Conservation (phyloP, 2,113 vertebrate genomes). For the Felis chaus region DNA sequence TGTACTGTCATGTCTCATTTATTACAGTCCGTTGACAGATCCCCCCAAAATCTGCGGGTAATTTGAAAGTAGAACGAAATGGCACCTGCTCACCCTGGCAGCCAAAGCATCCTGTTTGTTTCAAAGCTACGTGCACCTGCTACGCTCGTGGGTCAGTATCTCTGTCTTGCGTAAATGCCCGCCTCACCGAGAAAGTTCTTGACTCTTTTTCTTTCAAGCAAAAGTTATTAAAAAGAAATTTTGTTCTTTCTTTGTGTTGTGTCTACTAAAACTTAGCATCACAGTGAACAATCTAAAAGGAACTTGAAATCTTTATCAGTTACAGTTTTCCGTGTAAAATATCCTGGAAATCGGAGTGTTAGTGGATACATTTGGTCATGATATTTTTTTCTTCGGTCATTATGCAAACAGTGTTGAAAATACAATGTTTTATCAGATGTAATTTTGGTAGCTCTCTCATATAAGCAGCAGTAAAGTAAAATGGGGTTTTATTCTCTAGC, state of each 20-base stretch:
- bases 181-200: neutral
- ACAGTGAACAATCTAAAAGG: neutral
- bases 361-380: neutral
- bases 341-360: neutral
- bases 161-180: neutral
- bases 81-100: neutral
- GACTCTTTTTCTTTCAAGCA: neutral
- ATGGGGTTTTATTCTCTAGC: neutral
- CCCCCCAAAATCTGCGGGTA: neutral
- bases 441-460: neutral
- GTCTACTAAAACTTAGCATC: neutral
- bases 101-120: neutral
- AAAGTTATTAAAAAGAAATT: neutral
- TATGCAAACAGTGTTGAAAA: neutral
- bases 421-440: neutral
- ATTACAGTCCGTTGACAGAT: accelerated
- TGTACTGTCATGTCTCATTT: neutral
- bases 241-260: neutral
- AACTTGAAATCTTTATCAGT: neutral
- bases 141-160: accelerated
- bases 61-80: neutral
- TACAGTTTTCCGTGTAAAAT: neutral
- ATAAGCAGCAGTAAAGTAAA: neutral
- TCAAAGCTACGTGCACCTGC: neutral
- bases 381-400: neutral